These are phyloP conservation scores for Ryuthela nishihirai DNA, from an alignment of 2,888 invertebrate genomes.

Conservation along the genomic window DNA sequence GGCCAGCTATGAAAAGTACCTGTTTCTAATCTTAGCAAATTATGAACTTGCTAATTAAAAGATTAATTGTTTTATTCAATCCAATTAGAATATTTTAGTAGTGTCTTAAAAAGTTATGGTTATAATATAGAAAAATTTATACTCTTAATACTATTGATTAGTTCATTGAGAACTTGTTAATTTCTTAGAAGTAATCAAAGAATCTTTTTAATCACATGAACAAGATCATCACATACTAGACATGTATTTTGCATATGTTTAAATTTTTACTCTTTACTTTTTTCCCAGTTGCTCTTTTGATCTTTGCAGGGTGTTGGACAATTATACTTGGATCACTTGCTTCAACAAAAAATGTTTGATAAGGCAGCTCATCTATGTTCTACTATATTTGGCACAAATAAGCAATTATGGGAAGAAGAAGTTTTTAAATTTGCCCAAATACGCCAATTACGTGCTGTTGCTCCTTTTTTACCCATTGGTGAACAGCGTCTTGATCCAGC, in stretches of 20 bases:
- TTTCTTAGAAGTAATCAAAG: neutral
- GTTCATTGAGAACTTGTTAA: neutral
- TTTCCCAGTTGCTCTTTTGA: neutral
- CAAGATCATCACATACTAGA: too few relatives aligned
- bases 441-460: slow-evolving; percentile 73
- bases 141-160: too few relatives aligned
- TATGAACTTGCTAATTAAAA: too few relatives aligned
- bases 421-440: slow-evolving; percentile 82
- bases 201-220: too few relatives aligned
- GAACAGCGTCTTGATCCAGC: slow-evolving; percentile 67
- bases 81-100: too few relatives aligned
- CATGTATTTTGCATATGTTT: too few relatives aligned
- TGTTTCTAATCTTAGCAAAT: too few relatives aligned
- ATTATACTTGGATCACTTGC: slow-evolving; percentile 76
- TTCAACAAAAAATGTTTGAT: slow-evolving; percentile 60
- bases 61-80: too few relatives aligned
- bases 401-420: slow-evolving; percentile 84
- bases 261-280: neutral
- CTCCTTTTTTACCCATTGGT: slow-evolving; percentile 72
- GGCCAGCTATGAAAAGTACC: too few relatives aligned
- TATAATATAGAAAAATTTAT: too few relatives aligned
- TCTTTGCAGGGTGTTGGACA: slow-evolving; percentile 61
- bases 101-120: too few relatives aligned
- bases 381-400: slow-evolving; percentile 68
- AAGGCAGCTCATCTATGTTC: slow-evolving; percentile 82